Evolutionary conservation across 2,797 vertebrate genomes (phyloP), one percentile per base, ranked within the genome.

Genomic region (Crax fasciolata): DNA sequence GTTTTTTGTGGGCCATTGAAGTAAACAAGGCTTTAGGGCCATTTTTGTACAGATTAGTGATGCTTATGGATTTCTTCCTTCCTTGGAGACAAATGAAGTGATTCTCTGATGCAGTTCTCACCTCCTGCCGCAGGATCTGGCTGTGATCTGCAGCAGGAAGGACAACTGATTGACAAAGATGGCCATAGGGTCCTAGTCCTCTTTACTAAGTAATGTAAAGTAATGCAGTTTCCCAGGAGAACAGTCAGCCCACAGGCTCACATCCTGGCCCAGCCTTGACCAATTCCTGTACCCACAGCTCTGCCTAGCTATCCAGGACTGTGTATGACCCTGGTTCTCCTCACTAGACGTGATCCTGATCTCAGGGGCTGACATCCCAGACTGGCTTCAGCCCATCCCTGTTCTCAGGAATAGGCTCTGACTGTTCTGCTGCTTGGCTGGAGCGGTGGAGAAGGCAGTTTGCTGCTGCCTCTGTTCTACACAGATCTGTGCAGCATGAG

Each of bases 181-280:
- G 3, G 20, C 16, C 1, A 0, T 20, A 75, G 28, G 13, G 32
- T 72, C 15, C 24, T 14, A 35, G 1, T 32, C 8, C 27, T 12
- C 39, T 39, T 39, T 10, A 23, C 61, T 80, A 58, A 59, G 18
- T 15, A 46, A 38, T 6, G 19, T 10, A 52, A 65, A 65, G 25
- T 44, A 58, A 59, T 46, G 14, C 8, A 59, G 5, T 59, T 52
- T 59, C 39, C 46, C 35, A 55, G 41, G 35, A 35, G 15, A 13
- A 38, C 7, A 68, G 35, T 55, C 4, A 19, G 10, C 5, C 43
- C 35, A 38, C 30, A 76, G 9, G 13, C 32, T 61, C 13, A 41
- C 10, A 41, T 13, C 16, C 21, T 6, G 32, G 73, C 13, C 20
- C 19, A 28, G 8, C 6, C 27, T 66, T 32, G 8, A 38, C 13